A percentile compares a stretch with the other conserved stretches of the same genome.
Evolutionary conservation across 2,797 vertebrate species (phyloP).

Genomic region (Ctenopoma kingsleyae): DNA sequence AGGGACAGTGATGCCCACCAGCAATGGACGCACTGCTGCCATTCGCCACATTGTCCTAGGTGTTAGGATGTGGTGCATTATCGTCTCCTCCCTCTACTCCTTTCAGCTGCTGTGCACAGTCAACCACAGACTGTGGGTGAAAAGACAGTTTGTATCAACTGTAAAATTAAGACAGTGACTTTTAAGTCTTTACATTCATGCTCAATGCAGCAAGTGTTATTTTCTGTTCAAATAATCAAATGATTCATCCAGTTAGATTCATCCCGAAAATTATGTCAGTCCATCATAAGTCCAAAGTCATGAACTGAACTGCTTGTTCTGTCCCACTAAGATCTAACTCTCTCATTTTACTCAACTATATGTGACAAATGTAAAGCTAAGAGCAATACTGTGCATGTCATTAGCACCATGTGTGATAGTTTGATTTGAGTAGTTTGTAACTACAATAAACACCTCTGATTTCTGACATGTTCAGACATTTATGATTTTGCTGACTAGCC

Average conservation of each 20-base stretch:
- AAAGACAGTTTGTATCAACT: not conserved
- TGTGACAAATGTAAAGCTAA: too few relatives aligned
- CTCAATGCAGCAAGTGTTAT: not conserved
- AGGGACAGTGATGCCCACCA: conserved; percentile 12
- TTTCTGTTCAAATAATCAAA: not conserved
- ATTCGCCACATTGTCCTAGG: conserved; percentile 71
- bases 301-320: too few relatives aligned
- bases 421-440: too few relatives aligned
- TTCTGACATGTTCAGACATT: too few relatives aligned
- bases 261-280: too few relatives aligned
- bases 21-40: conserved; percentile 53
- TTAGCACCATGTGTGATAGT: too few relatives aligned
- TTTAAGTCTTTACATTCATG: not conserved
- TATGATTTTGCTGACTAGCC: not conserved
- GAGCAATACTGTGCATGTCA: too few relatives aligned
- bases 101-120: conserved; percentile 36
- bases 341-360: too few relatives aligned
- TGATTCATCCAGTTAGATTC: too few relatives aligned
- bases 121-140: conserved; percentile 44
- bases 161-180: not conserved
- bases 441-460: too few relatives aligned
- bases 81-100: conserved; percentile 42
- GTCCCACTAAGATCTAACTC: too few relatives aligned
- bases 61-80: conserved; percentile 84
- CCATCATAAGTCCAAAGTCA: too few relatives aligned